phyloP scores from a whole-genome alignment of 2,797 vertebrate genomes.

The Darevskia nairensis region DNA sequence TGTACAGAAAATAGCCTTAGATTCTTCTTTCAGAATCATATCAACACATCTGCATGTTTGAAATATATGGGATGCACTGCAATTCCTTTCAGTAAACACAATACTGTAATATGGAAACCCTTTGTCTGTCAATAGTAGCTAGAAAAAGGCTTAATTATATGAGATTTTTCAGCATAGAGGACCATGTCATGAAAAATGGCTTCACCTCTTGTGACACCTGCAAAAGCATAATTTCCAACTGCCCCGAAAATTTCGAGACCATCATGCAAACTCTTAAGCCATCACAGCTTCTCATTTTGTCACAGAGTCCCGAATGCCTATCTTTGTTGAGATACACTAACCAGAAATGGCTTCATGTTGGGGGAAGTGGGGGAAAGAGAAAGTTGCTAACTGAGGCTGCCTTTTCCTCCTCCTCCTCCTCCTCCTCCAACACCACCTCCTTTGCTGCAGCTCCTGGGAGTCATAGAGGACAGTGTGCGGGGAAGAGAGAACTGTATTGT shows the following conservation, averaged over 20 bases:
- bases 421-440: too few relatives aligned
- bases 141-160: conserved; percentile 59
- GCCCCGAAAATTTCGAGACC: not conserved
- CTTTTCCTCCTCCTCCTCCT: too few relatives aligned
- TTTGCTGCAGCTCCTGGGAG: too few relatives aligned
- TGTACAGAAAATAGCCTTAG: not conserved
- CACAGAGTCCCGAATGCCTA: too few relatives aligned
- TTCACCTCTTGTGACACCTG: not conserved
- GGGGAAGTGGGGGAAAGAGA: too few relatives aligned
- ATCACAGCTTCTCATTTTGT: too few relatives aligned
- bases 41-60: fast-evolving
- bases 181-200: not conserved
- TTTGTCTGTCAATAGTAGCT: conserved; percentile 50
- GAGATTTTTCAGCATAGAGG: conserved; percentile 33
- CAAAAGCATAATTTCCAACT: too few relatives aligned
- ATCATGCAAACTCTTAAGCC: not conserved
- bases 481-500: too few relatives aligned
- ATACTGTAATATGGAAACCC: conserved; percentile 54
- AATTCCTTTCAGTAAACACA: conserved; percentile 44
- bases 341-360: too few relatives aligned
- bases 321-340: too few relatives aligned
- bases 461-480: too few relatives aligned
- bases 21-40: not conserved
- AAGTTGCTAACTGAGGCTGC: too few relatives aligned
- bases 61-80: not conserved